Base-by-base conservation (phyloP, 2,888 invertebrate species). In the Volucella inanis region DNA sequence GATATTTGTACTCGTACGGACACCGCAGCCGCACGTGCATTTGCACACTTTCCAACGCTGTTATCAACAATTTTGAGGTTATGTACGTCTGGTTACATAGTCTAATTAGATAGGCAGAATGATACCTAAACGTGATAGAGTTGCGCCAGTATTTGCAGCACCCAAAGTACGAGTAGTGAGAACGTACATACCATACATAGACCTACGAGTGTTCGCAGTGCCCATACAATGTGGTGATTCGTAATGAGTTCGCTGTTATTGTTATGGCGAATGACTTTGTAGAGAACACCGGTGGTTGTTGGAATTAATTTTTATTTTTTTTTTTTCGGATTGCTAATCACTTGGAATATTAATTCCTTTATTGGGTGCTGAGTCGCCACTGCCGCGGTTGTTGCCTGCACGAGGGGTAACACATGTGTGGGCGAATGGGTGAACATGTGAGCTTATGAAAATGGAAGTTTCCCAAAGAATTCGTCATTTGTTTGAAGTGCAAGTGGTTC, bases 1-100 rank as follows among this genome's bases (percentile, higher is more conserved):
- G 14, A 14, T 14, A 49, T 14, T 49, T 15, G 49, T 31, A 31
- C 8, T 31, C 31, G 31, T 31, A 31, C 31, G 14, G 50, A 71
- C 22, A 43, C 4, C 9, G 12, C 3, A 31, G 43, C 41, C 41
- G 67, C 79, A 80, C 79, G 72, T 80, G 74, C 74, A 68, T 80
- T 67, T 80, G 79, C 79, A 80, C 74, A 74, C 79, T 74, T 80
- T 74, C n/a, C 14, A 38, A 10, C 41, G 39, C 64, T 50, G 74
- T 64, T 57, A 57, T 65, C 79, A 68, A 49, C 67, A 47, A 61
- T 54, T 54, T 14, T n/a, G 41, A 38, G 54, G 61, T 47, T 79
- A 52, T 52, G 18, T 38, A n/a, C 68, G 70, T n/a, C 18, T 59
- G 15, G 70, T 59, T 59, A 49, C 54, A 15, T 47, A 70, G 70